Evolutionary conservation across 2,113 vertebrate species (phyloP).

Genomic region (Brachyhypopomus gauderio): DNA sequence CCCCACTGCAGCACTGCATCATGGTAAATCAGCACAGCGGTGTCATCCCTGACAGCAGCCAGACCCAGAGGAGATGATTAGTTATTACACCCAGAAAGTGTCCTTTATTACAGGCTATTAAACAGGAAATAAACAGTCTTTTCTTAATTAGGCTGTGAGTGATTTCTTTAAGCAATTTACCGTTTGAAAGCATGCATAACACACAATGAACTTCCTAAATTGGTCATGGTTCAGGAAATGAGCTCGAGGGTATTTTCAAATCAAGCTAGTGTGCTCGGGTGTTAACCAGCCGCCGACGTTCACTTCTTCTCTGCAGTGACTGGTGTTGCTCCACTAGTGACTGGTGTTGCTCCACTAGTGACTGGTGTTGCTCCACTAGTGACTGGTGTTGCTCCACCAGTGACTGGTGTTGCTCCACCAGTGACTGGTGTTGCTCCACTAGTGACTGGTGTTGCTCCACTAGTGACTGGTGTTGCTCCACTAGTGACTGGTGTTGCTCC

Average conservation of each 20-base stretch:
- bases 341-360: too few species aligned
- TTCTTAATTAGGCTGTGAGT: not conserved
- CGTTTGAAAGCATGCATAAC: not conserved
- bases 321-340: conserved; percentile 4
- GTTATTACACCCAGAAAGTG: not conserved
- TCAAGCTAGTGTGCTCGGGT: not conserved
- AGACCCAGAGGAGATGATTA: not conserved
- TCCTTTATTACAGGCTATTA: not conserved
- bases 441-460: not conserved
- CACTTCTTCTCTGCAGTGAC: not conserved
- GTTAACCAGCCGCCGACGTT: not conserved
- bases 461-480: not conserved
- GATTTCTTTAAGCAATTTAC: not conserved
- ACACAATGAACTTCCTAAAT: not conserved
- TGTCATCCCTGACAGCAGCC: not conserved
- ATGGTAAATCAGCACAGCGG: not conserved
- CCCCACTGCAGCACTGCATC: not conserved
- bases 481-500: not conserved
- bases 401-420: not conserved
- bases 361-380: not conserved
- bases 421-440: too few species aligned
- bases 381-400: too few species aligned
- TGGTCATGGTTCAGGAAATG: not conserved
- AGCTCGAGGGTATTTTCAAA: not conserved
- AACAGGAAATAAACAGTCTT: not conserved